Conservation (phyloP, 2,888 invertebrate species). For the Limnephilus auricula region DNA sequence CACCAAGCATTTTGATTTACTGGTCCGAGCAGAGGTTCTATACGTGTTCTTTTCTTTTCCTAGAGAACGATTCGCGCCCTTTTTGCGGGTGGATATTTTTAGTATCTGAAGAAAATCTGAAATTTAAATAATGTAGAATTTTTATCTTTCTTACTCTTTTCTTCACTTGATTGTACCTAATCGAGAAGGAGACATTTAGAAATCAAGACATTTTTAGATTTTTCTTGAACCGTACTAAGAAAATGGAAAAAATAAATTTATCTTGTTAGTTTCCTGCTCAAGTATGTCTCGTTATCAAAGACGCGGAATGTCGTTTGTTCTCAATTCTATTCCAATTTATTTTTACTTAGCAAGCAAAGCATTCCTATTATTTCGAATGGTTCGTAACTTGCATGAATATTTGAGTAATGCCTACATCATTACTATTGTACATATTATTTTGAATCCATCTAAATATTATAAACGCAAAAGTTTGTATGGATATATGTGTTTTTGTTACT, state of each 20-base stretch:
- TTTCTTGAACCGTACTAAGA: too few relatives aligned
- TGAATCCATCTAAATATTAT: too few relatives aligned
- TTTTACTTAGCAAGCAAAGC: too few relatives aligned
- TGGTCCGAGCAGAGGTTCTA: conserved; percentile 2
- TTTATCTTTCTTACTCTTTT: not conserved
- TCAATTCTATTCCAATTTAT: not conserved
- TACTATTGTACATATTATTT: too few relatives aligned
- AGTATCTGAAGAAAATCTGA: not conserved
- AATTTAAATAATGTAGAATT: not conserved
- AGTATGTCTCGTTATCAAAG: not conserved
- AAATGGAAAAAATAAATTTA: too few relatives aligned
- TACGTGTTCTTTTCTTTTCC: conserved; percentile 36
- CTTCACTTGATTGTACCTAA: not conserved
- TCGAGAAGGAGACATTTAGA: not conserved
- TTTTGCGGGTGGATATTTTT: not conserved
- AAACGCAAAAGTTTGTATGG: too few relatives aligned
- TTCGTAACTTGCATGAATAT: too few relatives aligned
- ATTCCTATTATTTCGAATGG: too few relatives aligned
- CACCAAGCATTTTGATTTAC: conserved; percentile 18
- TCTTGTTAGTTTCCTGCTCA: not conserved
- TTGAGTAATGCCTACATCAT: too few relatives aligned
- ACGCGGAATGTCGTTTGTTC: not conserved
- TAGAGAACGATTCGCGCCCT: not conserved
- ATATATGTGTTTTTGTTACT: too few relatives aligned
- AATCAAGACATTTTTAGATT: too few relatives aligned